Base-by-base conservation (phyloP, 2,888 invertebrate genomes). In the Gastracanthus pulcherrimus region DNA sequence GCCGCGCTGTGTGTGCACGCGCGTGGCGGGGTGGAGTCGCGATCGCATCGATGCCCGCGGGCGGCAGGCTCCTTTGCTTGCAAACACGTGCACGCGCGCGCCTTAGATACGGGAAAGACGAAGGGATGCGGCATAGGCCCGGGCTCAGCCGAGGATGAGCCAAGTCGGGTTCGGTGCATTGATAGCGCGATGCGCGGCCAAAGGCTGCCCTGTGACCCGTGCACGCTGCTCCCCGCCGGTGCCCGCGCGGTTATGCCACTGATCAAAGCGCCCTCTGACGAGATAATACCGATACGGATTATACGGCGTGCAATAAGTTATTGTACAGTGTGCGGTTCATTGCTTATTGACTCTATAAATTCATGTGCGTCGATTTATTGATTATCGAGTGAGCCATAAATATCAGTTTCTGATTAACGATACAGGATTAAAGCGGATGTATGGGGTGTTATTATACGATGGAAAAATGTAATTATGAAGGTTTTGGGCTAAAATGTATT, bases 121-220 rank as follows among this genome's bases (percentile, higher is more conserved):
- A 76, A 69, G 58, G 9, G 34, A n/a, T n/a, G 23, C 38, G 51
- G 9, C 3, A 26, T 2, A 11, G 29, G 41, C 1, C 23, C 41
- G 13, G 31, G 36, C 9, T 69, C 58, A 69, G 13, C 45, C 11
- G 58, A 55, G 41, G 41, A 58, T 38, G 58, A 58, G 19, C 41
- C 45, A 48, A 69, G 69, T 76, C 36, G n/a, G n/a, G n/a, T n/a
- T n/a, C n/a, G 13, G 55, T 58, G 58, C 34, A 69, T 45, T 45
- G 76, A 76, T 58, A 60, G 31, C 23, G 31, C 45, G 58, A 58
- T 76, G 23, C 41, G 29, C 31, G 67, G 58, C 45, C 19, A 69
- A 67, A 41, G 67, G 67, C 38, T 66, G 38, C 31, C 74, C 34
- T 48, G 19, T 64, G 66, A 31, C 75, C 74, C 19, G n/a, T 62